Evolutionary conservation across 2,113 vertebrate species (phyloP), one percentile per base, ranked within the genome.

Genomic region (Solea senegalensis): DNA sequence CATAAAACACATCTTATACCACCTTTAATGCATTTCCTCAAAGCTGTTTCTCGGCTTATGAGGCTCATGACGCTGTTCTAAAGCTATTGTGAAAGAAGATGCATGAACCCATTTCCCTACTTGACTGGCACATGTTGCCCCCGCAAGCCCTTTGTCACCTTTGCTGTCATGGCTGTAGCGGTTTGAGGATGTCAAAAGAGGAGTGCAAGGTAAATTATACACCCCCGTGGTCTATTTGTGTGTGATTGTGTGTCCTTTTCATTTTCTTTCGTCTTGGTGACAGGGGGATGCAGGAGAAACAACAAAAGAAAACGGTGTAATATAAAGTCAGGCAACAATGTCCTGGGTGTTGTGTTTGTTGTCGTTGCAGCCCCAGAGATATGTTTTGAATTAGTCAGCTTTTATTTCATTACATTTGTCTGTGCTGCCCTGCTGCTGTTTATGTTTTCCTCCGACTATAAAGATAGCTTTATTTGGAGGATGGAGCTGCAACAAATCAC

Each of bases 101-200:
- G 43, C 46, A 81, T 56, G 62, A 84, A 80, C 81, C 54, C 34
- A 48, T 76, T 83, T 79, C 45, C 62, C 65, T 52, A 49, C 63
- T 65, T 86, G 76, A 86, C 49, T 75, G 68, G 63, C 68, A 77
- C 67, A 48, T 61, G 69, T 69, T 53, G 65, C 48, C 60, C 59
- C n/a, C 65, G 14, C 62, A 64, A 67, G 41, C 45, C 65, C 8
- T 59, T 48, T 41, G 44, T 45, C 4, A 8, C 15, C 28, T 74
- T 70, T 71, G 53, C 78, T 80, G 76, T 84, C 75, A 68, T 52
- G 56, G 68, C 49, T 48, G 46, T 52, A 65, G 78, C 81, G 66
- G 56, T 67, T 67, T 70, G 34, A 69, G 74, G 84, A 89, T 67
- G 78, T 52, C 73, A 72, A 63, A 44, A 50, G 15, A 54, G 26